Base-by-base conservation (phyloP, 2,797 vertebrate species). In the Argya squamiceps region DNA sequence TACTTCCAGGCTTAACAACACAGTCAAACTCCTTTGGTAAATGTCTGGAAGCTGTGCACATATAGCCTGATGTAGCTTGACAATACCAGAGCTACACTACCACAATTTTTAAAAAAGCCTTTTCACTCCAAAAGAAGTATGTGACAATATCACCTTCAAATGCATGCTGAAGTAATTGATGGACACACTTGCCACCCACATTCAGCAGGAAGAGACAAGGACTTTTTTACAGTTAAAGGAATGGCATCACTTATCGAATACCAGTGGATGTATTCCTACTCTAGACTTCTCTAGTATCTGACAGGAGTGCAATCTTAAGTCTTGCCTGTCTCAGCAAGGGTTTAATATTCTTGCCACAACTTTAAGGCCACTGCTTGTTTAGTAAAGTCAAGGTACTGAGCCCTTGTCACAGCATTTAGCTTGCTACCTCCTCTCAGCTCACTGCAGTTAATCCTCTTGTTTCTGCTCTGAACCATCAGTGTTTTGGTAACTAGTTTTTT, bases 251-350 rank as follows among this genome's bases (percentile, higher is more conserved):
- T 24, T 80, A 41, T 32, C 19, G 44, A 44, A 49, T 30, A 49
- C 4, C 5, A 56, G 8, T 0, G 0, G 6, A 59, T 1, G 3
- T 37, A 49, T n/a, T 85, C 27, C 43, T 50, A 7, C 26, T 49
- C 20, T 15, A 82, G 26, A 24, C 24, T 70, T 39, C 20, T 44
- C 13, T 44, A 65, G 37, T 9, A 22, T 13, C 21, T 67, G 22
- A 53, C 30, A 79, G 3, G 6, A 65, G 2, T 49, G 23, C 15
- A 64, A 43, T 36, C 16, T 27, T 53, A 83, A 68, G 17, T 24
- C 37, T 18, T 34, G 30, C 29, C 43, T 55, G 24, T 63, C 41
- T 76, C 55, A 80, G 70, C 11, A 36, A 10, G 5, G 29, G 21
- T 44, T 39, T 53, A 32, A 69, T 10, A 26, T 9, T 36, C 37